These are phyloP conservation scores for Phoenicopterus ruber DNA, from an alignment of 2,113 vertebrate genomes.

Conservation along the genomic window DNA sequence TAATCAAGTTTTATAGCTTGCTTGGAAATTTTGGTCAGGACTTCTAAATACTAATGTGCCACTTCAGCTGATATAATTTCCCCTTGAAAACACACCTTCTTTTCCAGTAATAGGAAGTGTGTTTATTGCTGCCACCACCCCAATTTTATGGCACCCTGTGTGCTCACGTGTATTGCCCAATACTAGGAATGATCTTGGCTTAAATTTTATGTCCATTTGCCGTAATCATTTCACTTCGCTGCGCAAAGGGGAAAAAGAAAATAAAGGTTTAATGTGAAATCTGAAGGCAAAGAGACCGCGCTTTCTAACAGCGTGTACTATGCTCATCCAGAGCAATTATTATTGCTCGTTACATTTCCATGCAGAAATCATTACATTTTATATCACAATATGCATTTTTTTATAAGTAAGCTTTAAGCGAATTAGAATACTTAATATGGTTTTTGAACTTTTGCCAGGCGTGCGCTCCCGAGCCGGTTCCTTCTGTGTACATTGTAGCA, in stretches of 20 bases:
- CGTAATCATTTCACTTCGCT: constrained; percentile 3
- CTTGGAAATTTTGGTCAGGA: constrained; percentile 53
- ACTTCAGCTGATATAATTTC: constrained; percentile 53
- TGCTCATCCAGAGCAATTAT: constrained; percentile 37
- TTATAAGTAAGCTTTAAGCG: constrained; percentile 64
- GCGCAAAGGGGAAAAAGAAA: constrained; percentile 19
- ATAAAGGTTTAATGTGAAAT: constrained; percentile 54
- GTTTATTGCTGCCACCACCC: constrained; percentile 31
- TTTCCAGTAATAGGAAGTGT: constrained; percentile 60
- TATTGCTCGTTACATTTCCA: constrained; percentile 59
- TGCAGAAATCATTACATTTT: constrained; percentile 61
- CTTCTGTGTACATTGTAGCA: constrained; percentile 72
- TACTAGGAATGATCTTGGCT: not conserved
- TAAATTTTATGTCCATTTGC: not conserved
- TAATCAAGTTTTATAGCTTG: constrained; percentile 56
- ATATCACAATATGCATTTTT: constrained; percentile 51
- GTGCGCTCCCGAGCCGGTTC: constrained; percentile 49
- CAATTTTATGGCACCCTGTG: not conserved
- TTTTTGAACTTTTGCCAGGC: constrained; percentile 77
- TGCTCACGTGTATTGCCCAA: not conserved
- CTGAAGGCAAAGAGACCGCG: constrained; percentile 14
- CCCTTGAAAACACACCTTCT: constrained; percentile 31
- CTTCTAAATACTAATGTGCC: constrained; percentile 16
- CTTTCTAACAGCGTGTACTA: not conserved
- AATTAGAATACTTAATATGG: constrained; percentile 77